These are phyloP conservation scores for Parochlus steinenii DNA, from an alignment of 2,888 invertebrate genomes.

Conservation along the genomic window DNA sequence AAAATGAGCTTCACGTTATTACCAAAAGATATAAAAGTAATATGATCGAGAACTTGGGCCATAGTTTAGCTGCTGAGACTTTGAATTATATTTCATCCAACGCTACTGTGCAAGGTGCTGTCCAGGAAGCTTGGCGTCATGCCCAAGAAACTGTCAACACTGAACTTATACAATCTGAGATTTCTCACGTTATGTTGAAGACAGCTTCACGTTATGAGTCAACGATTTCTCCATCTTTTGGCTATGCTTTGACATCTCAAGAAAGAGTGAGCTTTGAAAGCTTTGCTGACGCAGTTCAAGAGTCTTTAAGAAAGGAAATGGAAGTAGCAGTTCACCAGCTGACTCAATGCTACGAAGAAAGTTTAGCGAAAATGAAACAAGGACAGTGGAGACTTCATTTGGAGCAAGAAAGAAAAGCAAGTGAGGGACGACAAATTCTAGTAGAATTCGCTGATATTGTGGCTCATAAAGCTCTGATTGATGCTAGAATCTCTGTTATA, in stretches of 20 bases:
- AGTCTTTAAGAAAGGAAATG: slow-evolving; percentile 53
- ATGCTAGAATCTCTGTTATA: slow-evolving; percentile 55
- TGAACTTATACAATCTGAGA: slow-evolving; percentile 60
- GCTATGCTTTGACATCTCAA: slow-evolving; percentile 46
- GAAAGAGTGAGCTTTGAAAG: slow-evolving; percentile 54
- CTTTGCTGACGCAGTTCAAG: slow-evolving; percentile 58
- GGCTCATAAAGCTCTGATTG: slow-evolving; percentile 57
- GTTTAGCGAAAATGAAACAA: slow-evolving; percentile 38
- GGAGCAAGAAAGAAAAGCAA: slow-evolving; percentile 32
- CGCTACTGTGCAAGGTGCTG: slow-evolving; percentile 44
- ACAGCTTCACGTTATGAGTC: slow-evolving; percentile 53
- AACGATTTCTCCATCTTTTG: slow-evolving; percentile 36
- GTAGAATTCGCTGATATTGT: slow-evolving; percentile 52
- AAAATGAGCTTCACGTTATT: slow-evolving; percentile 42
- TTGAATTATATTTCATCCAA: slow-evolving; percentile 37
- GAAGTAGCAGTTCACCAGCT: slow-evolving; percentile 51
- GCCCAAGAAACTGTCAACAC: slow-evolving; percentile 59
- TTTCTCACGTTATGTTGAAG: slow-evolving; percentile 51
- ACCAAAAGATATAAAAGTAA: slow-evolving; percentile 48
- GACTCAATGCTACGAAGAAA: slow-evolving; percentile 46
- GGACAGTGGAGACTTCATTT: slow-evolving; percentile 31
- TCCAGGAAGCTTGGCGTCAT: slow-evolving; percentile 57
- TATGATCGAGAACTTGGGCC: slow-evolving; percentile 51
- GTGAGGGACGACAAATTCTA: slow-evolving; percentile 35
- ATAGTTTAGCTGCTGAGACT: slow-evolving; percentile 52